Conservation (phyloP, 1,140 invertebrate genomes). For the Tyrophagus putrescentiae region DNA sequence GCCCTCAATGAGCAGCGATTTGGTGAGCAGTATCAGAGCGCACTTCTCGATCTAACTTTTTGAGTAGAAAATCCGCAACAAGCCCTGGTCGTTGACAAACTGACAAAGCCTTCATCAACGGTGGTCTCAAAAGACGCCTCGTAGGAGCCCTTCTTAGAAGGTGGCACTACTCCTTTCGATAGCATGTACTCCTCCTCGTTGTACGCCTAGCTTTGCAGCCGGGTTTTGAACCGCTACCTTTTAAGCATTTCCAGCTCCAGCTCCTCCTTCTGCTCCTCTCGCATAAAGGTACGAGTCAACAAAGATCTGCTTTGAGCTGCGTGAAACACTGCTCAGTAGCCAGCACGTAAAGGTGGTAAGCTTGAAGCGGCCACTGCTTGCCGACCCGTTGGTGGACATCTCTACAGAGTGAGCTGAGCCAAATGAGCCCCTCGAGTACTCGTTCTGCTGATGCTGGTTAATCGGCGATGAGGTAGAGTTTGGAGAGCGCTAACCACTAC, state of each 20-base stretch:
- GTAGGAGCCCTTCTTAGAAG: too few species aligned
- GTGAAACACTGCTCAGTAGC: neutral
- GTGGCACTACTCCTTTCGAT: too few species aligned
- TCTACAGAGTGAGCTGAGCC: too few species aligned
- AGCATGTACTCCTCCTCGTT: slow-evolving; percentile 5
- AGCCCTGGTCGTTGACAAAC: neutral
- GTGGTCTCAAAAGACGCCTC: too few species aligned
- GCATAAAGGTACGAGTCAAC: slow-evolving; percentile 2
- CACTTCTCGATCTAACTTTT: slow-evolving; percentile 20
- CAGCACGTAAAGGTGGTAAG: slow-evolving; percentile 3
- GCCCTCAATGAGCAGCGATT: slow-evolving; percentile 1
- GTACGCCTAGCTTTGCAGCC: neutral
- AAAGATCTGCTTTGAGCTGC: neutral
- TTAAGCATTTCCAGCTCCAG: too few species aligned
- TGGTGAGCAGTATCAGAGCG: neutral
- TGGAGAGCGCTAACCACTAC: too few species aligned
- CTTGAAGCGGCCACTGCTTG: slow-evolving; percentile 5
- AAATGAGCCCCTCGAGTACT: too few species aligned
- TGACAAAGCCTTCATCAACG: slow-evolving; percentile 14
- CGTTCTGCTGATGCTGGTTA: too few species aligned
- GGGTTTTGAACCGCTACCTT: slow-evolving; percentile 14
- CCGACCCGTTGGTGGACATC: too few species aligned
- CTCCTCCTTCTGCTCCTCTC: too few species aligned
- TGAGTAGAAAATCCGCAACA: neutral
- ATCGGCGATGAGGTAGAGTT: too few species aligned